A percentile compares a stretch with the other conserved stretches of the same genome.
Conservation (phyloP, 2,797 vertebrate species). For the Lophotriccus pileatus region DNA sequence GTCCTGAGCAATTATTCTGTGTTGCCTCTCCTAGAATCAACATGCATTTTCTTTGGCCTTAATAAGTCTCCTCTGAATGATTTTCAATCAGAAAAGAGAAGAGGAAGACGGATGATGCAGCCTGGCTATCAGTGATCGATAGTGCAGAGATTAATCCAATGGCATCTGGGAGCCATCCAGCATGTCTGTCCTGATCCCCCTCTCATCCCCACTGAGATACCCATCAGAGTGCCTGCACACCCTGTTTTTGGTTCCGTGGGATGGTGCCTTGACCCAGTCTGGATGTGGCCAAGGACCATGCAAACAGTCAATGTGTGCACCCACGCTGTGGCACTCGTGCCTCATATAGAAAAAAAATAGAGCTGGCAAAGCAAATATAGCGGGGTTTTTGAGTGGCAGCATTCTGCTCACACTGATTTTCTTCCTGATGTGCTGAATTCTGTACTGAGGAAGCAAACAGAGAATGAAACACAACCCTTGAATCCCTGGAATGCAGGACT, state of each 20-base stretch:
- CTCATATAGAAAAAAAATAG: accelerated
- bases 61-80: constrained; percentile 12
- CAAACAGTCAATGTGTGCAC: background rate
- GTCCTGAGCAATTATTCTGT: background rate
- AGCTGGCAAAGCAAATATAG: background rate
- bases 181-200: accelerated
- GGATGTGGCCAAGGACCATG: accelerated
- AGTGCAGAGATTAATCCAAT: background rate
- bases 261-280: background rate
- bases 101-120: background rate
- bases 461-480: background rate
- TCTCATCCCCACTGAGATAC: background rate
- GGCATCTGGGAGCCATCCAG: background rate
- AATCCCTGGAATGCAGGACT: background rate
- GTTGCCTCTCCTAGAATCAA: background rate
- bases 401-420: background rate
- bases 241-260: background rate
- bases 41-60: background rate
- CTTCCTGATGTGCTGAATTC: background rate
- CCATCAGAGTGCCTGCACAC: background rate
- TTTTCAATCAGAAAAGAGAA: background rate
- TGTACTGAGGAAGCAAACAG: background rate
- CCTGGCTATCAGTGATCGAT: background rate
- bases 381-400: background rate
- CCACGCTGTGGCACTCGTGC: accelerated